phyloP scores from a whole-genome alignment of 2,797 vertebrate species.

The Gallinago nigripennis region DNA sequence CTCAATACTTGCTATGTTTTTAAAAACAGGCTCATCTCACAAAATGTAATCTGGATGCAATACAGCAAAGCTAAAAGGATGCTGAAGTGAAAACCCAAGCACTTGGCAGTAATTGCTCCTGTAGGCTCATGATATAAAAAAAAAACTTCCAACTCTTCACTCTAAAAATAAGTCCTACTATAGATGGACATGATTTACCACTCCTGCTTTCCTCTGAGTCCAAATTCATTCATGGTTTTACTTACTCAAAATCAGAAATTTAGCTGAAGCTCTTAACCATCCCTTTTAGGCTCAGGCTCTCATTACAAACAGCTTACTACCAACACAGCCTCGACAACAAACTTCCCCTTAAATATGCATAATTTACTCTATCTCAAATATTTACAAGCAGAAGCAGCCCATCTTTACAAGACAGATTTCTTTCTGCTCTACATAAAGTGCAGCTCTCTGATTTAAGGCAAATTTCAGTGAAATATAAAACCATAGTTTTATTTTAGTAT shows the following conservation, averaged over 20 bases:
- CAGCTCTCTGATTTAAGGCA: constrained; percentile 84
- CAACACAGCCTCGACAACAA: constrained; percentile 32
- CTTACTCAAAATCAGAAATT: background rate
- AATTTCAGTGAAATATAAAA: constrained; percentile 82
- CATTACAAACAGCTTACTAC: background rate
- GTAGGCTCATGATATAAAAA: constrained; percentile 24
- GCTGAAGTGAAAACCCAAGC: constrained; percentile 50
- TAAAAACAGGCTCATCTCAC: background rate
- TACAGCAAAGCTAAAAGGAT: constrained; percentile 29
- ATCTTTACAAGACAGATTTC: constrained; percentile 73
- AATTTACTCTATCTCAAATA: constrained; percentile 72
- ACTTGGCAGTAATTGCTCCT: constrained; percentile 26
- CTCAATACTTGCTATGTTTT: background rate
- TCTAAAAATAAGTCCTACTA: constrained; percentile 23
- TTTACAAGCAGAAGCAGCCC: constrained; percentile 76
- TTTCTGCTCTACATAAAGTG: constrained; percentile 81
- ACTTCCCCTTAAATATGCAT: constrained; percentile 62
- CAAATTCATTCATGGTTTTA: background rate
- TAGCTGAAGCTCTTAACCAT: background rate
- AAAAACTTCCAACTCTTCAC: background rate
- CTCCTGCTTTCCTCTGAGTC: background rate
- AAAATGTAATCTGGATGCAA: constrained; percentile 17
- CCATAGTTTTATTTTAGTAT: constrained; percentile 73
- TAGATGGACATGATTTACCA: background rate
- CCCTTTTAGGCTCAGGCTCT: background rate